Conservation (phyloP, 2,888 invertebrate species). For the Reticulitermes lucifugus region DNA sequence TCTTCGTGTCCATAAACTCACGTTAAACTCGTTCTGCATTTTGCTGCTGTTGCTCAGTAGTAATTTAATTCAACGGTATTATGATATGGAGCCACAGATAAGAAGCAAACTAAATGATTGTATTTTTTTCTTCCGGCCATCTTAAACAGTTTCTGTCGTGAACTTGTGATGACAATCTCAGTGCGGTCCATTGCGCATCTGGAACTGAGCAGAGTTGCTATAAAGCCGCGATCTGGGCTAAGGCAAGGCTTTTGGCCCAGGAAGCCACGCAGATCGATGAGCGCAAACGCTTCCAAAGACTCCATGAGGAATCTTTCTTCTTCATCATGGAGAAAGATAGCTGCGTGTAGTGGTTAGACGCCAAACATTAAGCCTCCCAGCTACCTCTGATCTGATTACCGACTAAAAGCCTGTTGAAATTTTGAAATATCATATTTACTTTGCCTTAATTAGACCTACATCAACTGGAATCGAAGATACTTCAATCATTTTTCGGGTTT, state of each 20-base stretch:
- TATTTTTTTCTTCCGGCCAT: not conserved
- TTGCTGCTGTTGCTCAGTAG: too few species aligned
- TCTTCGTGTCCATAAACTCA: too few species aligned
- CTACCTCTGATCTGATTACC: slow-evolving; percentile 9
- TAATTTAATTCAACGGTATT: too few species aligned
- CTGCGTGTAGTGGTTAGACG: slow-evolving; percentile 17
- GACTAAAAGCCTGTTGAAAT: not conserved
- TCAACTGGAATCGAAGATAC: not conserved
- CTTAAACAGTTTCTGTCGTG: not conserved
- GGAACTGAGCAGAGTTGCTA: slow-evolving; percentile 9
- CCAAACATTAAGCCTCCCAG: slow-evolving; percentile 7
- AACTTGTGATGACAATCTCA: not conserved
- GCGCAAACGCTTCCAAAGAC: not conserved
- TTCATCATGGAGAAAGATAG: not conserved
- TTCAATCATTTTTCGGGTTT: too few species aligned
- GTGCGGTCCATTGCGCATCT: slow-evolving; percentile 37
- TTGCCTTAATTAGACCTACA: not conserved
- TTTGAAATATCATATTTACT: not conserved
- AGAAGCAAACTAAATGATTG: not conserved
- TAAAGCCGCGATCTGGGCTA: slow-evolving; percentile 6
- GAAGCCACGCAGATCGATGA: slow-evolving; percentile 26
- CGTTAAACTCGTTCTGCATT: too few species aligned
- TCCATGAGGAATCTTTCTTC: slow-evolving; percentile 1
- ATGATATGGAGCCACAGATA: not conserved
- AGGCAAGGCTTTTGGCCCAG: slow-evolving; percentile 15